phyloP scores from a whole-genome alignment of 1,140 invertebrate species.

The Anagrus nilaparvatae region DNA sequence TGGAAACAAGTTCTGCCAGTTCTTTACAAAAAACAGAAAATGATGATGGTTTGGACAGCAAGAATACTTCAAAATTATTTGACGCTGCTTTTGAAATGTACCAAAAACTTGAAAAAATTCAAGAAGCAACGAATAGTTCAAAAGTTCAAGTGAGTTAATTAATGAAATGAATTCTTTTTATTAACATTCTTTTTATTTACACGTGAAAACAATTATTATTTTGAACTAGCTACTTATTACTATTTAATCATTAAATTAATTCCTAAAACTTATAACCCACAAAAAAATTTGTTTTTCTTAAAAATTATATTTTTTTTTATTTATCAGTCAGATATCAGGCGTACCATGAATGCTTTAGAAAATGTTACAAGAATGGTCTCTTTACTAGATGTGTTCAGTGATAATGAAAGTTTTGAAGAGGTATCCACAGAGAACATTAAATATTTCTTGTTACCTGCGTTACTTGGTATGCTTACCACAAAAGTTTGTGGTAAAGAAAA shows the following conservation, averaged over 20 bases:
- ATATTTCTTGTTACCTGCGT: constrained; percentile 71
- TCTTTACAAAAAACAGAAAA: no score
- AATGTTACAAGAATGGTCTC: constrained; percentile 69
- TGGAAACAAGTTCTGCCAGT: no score
- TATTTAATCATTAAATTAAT: neutral
- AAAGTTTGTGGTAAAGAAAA: constrained; percentile 53
- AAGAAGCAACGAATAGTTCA: constrained; percentile 49
- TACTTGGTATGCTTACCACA: constrained; percentile 65
- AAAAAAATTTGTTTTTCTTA: constrained; percentile 1
- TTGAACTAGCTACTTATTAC: constrained; percentile 3
- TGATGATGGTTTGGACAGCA: no score
- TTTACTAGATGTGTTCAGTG: constrained; percentile 69
- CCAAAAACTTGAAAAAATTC: constrained; percentile 44
- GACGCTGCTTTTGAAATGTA: constrained; percentile 49
- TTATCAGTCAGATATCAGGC: constrained; percentile 54
- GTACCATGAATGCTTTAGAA: constrained; percentile 63
- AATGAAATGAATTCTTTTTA: constrained; percentile 15
- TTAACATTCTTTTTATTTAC: constrained; percentile 4
- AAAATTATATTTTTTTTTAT: constrained; percentile 13
- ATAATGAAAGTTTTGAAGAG: constrained; percentile 82
- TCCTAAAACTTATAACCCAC: neutral
- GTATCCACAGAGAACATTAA: constrained; percentile 74
- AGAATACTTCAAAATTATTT: constrained; percentile 51
- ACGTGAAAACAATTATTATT: neutral
- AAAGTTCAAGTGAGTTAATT: constrained; percentile 46